phyloP scores from a whole-genome alignment of 2,113 vertebrate species.

The Malurus melanocephalus region DNA sequence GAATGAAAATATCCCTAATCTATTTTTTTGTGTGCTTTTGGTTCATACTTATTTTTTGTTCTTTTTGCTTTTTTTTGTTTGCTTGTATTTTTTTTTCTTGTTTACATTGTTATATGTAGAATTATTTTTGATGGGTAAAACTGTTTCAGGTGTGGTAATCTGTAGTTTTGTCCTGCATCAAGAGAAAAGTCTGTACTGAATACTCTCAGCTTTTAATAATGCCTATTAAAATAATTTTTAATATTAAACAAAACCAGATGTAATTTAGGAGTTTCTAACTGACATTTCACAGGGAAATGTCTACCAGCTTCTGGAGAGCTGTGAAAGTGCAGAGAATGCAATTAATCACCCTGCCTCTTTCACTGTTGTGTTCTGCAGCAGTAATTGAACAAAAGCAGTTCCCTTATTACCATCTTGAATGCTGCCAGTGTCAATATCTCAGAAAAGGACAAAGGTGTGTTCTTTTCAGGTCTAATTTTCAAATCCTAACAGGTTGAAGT shows the following conservation, averaged over 20 bases:
- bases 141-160: background rate
- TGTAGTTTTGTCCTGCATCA: background rate
- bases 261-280: background rate
- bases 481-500: background rate
- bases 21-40: background rate
- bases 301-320: background rate
- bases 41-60: background rate
- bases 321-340: background rate
- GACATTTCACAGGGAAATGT: background rate
- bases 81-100: too few species aligned
- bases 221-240: background rate
- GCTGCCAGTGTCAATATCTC: background rate
- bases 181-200: background rate
- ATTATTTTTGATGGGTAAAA: background rate
- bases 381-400: background rate
- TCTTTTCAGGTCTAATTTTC: constrained; percentile 4
- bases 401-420: background rate
- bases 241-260: background rate
- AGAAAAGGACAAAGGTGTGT: background rate
- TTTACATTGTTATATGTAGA: background rate
- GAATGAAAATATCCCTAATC: background rate
- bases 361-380: background rate
- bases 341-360: constrained; percentile 3
- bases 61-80: background rate
- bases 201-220: background rate